Evolutionary conservation across 1,140 invertebrate genomes (phyloP).

Genomic region (Anastrepha obliqua): DNA sequence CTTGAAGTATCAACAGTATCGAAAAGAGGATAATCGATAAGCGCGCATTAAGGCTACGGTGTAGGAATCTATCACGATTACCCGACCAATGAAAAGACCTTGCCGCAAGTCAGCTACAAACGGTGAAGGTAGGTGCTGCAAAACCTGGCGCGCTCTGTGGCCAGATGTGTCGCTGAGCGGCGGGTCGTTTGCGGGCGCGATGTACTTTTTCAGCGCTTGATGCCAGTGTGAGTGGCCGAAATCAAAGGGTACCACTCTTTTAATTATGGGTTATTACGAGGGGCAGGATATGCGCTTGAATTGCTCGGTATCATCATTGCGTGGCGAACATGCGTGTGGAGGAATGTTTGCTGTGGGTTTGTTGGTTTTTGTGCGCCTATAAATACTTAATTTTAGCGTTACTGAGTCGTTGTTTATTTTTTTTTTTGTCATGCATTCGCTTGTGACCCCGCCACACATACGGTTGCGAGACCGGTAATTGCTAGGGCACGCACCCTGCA

Average conservation of each 20-base stretch:
- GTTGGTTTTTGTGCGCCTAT: slow-evolving; percentile 49
- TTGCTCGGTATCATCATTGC: background rate
- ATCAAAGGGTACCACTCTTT: slow-evolving; percentile 46
- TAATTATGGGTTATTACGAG: slow-evolving; percentile 55
- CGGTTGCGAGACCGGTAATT: slow-evolving; percentile 25
- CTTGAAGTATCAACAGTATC: slow-evolving; percentile 17
- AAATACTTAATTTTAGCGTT: slow-evolving; percentile 55
- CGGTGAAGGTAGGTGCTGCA: background rate
- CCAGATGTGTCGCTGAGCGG: slow-evolving; percentile 5
- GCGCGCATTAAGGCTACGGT: background rate
- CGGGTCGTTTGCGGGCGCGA: background rate
- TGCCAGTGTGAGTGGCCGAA: slow-evolving; percentile 13
- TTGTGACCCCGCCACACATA: background rate
- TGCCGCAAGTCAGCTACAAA: slow-evolving; percentile 45
- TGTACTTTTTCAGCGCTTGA: background rate
- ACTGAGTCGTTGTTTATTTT: slow-evolving; percentile 11
- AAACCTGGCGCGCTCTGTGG: background rate
- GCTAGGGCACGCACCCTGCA: slow-evolving; percentile 40
- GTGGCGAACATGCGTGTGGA: background rate
- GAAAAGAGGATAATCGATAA: slow-evolving; percentile 55
- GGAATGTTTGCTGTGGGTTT: background rate
- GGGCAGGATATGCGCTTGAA: slow-evolving; percentile 53
- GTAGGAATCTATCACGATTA: slow-evolving; percentile 44
- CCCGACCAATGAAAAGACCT: slow-evolving; percentile 50
- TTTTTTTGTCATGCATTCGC: background rate